phyloP scores from a whole-genome alignment of 2,888 invertebrate species.

The Trachelus iudaicus region DNA sequence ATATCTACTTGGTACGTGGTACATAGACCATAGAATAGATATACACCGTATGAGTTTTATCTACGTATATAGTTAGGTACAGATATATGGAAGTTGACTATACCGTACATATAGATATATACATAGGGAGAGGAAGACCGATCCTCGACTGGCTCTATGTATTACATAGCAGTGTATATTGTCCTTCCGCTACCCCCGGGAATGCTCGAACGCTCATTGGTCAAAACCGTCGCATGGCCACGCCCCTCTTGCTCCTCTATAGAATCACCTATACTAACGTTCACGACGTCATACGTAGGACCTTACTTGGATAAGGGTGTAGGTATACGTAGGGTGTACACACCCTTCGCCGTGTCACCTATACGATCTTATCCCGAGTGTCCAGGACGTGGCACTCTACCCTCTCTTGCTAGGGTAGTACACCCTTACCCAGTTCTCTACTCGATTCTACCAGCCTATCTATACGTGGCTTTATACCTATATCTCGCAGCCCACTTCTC shows the following conservation, averaged over 20 bases:
- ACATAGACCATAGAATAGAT: not conserved
- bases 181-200: conserved; percentile 56
- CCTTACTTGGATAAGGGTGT: not conserved
- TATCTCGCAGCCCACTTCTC: conserved; percentile 8
- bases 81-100: not conserved
- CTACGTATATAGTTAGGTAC: not conserved
- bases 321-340: not conserved
- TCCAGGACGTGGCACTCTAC: conserved; percentile 15
- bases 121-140: conserved; percentile 12
- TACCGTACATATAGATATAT: conserved; percentile 17
- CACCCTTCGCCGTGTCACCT: conserved; percentile 18
- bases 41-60: not conserved
- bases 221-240: conserved; percentile 56
- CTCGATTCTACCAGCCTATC: not conserved
- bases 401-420: conserved; percentile 4
- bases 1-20: not conserved
- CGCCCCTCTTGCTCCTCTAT: conserved; percentile 48
- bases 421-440: conserved; percentile 18
- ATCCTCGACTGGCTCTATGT: not conserved
- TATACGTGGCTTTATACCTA: too few species aligned
- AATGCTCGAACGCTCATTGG: conserved; percentile 60
- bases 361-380: not conserved
- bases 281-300: not conserved
- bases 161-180: conserved; percentile 49
- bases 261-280: conserved; percentile 41